These are phyloP conservation scores for Chymomyza caudatula DNA, from an alignment of 2,888 invertebrate species.

Conservation along the genomic window DNA sequence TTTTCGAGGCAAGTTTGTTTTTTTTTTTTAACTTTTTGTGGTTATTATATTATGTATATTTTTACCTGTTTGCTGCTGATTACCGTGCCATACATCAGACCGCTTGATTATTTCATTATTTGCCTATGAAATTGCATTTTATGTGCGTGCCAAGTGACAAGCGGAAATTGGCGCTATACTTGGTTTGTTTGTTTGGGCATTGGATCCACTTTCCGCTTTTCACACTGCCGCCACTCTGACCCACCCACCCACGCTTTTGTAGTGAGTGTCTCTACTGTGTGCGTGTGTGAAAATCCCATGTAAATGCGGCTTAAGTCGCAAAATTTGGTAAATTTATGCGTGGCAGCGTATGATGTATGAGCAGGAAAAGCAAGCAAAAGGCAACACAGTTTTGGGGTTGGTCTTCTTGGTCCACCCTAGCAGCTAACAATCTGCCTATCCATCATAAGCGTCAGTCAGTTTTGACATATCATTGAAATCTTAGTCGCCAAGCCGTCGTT, in stretches of 20 bases:
- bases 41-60: not conserved
- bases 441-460: constrained; percentile 74
- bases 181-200: constrained; percentile 46
- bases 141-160: constrained; percentile 61
- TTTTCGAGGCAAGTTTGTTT: constrained; percentile 33
- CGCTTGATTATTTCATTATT: constrained; percentile 62
- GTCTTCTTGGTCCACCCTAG: constrained; percentile 6
- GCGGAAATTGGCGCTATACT: constrained; percentile 68
- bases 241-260: not conserved
- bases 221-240: not conserved
- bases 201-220: constrained; percentile 10
- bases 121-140: constrained; percentile 65
- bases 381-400: constrained; percentile 5
- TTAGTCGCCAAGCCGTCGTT: constrained; percentile 23
- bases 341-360: constrained; percentile 59
- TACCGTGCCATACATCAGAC: not conserved
- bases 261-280: not conserved
- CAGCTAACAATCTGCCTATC: constrained; percentile 49
- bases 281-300: constrained; percentile 47
- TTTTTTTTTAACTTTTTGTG: not conserved
- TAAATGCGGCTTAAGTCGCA: constrained; percentile 57
- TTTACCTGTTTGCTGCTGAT: not conserved
- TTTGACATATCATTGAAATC: constrained; percentile 74
- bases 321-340: constrained; percentile 66
- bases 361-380: constrained; percentile 5